phyloP scores from a whole-genome alignment of 2,797 vertebrate genomes.

The Etheostoma nigrum region DNA sequence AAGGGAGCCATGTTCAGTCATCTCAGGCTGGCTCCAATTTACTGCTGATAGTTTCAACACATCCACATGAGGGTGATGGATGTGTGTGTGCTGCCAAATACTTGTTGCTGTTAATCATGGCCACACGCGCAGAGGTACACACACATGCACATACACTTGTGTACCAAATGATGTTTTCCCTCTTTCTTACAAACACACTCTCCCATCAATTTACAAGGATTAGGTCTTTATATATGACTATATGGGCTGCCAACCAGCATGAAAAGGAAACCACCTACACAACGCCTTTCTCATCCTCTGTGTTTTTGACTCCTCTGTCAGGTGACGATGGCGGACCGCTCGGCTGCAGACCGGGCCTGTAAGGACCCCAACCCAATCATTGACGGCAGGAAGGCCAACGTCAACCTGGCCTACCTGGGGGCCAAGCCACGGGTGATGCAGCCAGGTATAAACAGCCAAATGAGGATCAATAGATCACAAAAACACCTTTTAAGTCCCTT shows the following conservation, averaged over 20 bases:
- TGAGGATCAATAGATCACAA: neutral
- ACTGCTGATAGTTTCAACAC: slow-evolving; percentile 48
- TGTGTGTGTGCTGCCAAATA: slow-evolving; percentile 41
- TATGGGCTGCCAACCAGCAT: neutral
- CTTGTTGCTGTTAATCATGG: slow-evolving; percentile 10
- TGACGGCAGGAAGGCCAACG: slow-evolving; percentile 98
- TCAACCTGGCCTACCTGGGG: slow-evolving; percentile 97
- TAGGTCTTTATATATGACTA: neutral
- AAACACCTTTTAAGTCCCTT: neutral
- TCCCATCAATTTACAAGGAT: neutral
- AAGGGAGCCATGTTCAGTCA: slow-evolving; percentile 22
- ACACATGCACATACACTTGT: neutral
- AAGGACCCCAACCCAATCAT: slow-evolving; percentile 99
- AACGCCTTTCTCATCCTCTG: slow-evolving; percentile 4
- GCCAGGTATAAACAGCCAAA: slow-evolving; percentile 87
- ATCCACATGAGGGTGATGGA: slow-evolving; percentile 49
- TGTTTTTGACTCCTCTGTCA: slow-evolving; percentile 70
- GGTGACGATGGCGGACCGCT: slow-evolving; percentile 99
- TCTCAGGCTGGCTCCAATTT: slow-evolving; percentile 38
- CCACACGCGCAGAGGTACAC: neutral
- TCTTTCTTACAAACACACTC: neutral
- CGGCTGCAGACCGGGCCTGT: slow-evolving; percentile 95
- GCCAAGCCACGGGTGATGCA: slow-evolving; percentile 99
- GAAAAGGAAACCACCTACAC: neutral
- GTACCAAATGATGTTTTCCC: neutral